Evolutionary conservation across 2,113 vertebrate species (phyloP), one percentile per base, ranked within the genome.

Genomic region (Motacilla tschutschensis): DNA sequence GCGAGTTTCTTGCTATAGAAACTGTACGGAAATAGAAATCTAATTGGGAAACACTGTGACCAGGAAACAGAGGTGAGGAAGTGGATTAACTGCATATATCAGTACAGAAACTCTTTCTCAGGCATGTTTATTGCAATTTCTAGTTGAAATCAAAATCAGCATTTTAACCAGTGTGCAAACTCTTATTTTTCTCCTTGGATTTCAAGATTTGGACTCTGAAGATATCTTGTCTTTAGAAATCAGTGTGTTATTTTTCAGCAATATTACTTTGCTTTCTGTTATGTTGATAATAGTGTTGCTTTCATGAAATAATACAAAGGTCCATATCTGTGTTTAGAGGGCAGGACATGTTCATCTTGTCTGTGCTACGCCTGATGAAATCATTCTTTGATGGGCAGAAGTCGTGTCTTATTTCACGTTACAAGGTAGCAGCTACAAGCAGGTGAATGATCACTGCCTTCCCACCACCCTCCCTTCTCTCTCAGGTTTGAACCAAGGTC

Each of bases 21-120:
- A 64, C 46, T 48, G 64, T 20, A 55, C 65, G 38, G 69, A 87
- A 70, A 62, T 66, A 82, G 40, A 73, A 77, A 53, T 41, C 57
- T 94, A 87, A 91, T 83, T 83, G 79, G 62, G 57, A 87, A 92
- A 82, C 17, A 26, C 50, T 63, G 17, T 14, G 53, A 55, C 33
- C 53, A 65, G 35, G 43, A 87, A 76, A 79, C 36, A 70, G 84
- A 91, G 53, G 36, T 74, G 48, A 92, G n/a, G 47, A 84, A 84
- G 41, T 36, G 28, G 41, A 64, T 58, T 64, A 86, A 43, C 59
- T 50, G 18, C n/a, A 6, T 29, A 8, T 73, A 59, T 60, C 36
- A 77, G 79, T 70, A 47, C 8, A 51, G 79, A 86, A 82, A 9
- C 5, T 73, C 47, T 17, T 17, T 51, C 33, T 77, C 21, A n/a